Evolutionary conservation across 2,888 invertebrate genomes (phyloP).

Genomic region (Philereme vetulata): DNA sequence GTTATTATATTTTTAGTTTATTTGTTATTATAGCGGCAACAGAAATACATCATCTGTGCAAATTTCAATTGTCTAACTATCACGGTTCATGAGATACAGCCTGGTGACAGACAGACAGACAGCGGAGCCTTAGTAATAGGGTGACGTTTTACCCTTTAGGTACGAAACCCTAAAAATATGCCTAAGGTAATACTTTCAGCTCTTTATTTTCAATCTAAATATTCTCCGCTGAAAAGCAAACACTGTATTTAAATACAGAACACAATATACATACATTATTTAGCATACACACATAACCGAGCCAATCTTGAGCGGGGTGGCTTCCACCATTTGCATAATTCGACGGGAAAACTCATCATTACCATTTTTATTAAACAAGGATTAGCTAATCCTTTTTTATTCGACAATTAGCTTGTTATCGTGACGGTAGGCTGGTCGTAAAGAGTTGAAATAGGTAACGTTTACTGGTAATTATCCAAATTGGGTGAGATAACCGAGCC

Average conservation of each 20-base stretch:
- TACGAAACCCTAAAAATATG: no score
- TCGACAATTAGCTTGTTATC: slow-evolving; percentile 83
- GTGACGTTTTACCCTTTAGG: no score
- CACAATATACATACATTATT: slow-evolving; percentile 47
- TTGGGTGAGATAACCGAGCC: slow-evolving; percentile 65
- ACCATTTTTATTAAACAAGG: slow-evolving; percentile 84
- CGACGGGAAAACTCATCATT: slow-evolving; percentile 77
- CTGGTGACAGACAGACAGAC: no score
- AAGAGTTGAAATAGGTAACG: slow-evolving; percentile 77
- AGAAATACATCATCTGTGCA: no score
- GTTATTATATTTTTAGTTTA: no score
- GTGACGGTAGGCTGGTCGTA: slow-evolving; percentile 70
- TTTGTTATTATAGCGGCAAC: no score
- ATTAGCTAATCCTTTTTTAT: slow-evolving; percentile 83
- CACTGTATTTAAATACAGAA: slow-evolving; percentile 11
- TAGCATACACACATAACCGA: slow-evolving; percentile 32
- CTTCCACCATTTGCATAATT: slow-evolving; percentile 73
- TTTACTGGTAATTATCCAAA: slow-evolving; percentile 77
- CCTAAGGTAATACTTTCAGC: no score
- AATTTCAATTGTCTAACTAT: no score
- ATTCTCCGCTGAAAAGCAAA: slow-evolving; percentile 15
- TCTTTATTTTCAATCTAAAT: slow-evolving; percentile 10
- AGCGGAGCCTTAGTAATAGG: no score
- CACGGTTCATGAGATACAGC: no score
- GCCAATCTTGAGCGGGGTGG: slow-evolving; percentile 40